These are phyloP conservation scores for Pectinophora gossypiella DNA, from an alignment of 1,140 invertebrate genomes.

Conservation along the genomic window DNA sequence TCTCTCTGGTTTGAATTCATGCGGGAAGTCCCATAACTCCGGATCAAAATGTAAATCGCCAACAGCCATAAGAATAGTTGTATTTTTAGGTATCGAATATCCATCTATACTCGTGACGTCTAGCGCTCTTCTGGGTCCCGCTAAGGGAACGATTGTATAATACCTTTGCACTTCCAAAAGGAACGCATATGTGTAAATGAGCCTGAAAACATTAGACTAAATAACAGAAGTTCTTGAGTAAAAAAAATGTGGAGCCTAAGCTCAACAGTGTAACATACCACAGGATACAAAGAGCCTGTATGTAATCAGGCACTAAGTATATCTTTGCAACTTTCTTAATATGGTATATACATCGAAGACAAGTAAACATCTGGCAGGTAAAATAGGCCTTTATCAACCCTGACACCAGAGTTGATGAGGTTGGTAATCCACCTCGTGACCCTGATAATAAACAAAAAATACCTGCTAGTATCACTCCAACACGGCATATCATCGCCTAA, in stretches of 20 bases:
- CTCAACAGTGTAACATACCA: too few relatives aligned
- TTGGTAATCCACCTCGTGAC: too few relatives aligned
- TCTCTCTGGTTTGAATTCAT: slow-evolving; percentile 83
- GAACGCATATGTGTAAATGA: slow-evolving; percentile 80
- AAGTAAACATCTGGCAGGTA: too few relatives aligned
- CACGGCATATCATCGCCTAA: slow-evolving; percentile 71
- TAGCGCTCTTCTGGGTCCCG: slow-evolving; percentile 81
- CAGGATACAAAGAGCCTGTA: too few relatives aligned
- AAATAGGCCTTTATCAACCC: too few relatives aligned
- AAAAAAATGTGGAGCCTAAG: too few relatives aligned
- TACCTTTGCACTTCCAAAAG: slow-evolving; percentile 80
- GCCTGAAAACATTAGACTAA: slow-evolving; percentile 55
- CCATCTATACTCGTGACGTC: slow-evolving; percentile 77
- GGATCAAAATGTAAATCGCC: slow-evolving; percentile 80
- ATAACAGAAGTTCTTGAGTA: too few relatives aligned
- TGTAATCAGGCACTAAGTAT: too few relatives aligned
- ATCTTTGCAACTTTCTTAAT: too few relatives aligned
- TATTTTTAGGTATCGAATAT: slow-evolving; percentile 81
- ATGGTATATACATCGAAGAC: too few relatives aligned
- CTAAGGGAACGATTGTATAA: slow-evolving; percentile 78
- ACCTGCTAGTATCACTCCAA: slow-evolving; percentile 54
- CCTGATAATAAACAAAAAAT: too few relatives aligned
- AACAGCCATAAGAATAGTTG: slow-evolving; percentile 79
- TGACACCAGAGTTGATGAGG: too few relatives aligned
- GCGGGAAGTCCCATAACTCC: slow-evolving; percentile 80